phyloP scores from a whole-genome alignment of 1,140 invertebrate genomes.

The Neodiprion fabricii region DNA sequence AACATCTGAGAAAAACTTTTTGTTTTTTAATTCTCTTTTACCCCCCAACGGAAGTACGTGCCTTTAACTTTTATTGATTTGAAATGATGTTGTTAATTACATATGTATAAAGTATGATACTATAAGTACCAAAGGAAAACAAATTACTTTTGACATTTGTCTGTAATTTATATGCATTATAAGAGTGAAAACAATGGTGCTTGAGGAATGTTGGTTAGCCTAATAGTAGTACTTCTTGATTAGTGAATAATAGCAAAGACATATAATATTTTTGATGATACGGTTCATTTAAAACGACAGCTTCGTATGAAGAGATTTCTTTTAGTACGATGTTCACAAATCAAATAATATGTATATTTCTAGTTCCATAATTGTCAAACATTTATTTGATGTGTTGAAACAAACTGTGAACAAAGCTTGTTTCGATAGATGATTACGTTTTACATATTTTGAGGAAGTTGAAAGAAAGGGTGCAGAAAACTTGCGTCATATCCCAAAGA shows the following conservation, averaged over 20 bases:
- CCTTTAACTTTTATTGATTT: not conserved
- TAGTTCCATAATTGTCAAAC: not conserved
- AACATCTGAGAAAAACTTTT: not conserved
- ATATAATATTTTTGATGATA: conserved; percentile 21
- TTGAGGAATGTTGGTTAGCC: conserved; percentile 20
- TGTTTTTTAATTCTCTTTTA: not conserved
- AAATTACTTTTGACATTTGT: not conserved
- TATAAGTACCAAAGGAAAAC: too few species aligned
- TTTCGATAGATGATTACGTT: not conserved
- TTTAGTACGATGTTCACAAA: conserved; percentile 11
- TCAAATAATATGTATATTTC: conserved; percentile 20
- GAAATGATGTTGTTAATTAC: not conserved
- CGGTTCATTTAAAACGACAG: conserved; percentile 39
- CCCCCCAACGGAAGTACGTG: not conserved
- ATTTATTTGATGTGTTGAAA: not conserved
- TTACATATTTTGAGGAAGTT: not conserved
- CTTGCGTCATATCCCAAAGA: not conserved
- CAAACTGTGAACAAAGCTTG: not conserved
- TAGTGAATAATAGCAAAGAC: conserved; percentile 16
- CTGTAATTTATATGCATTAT: conserved; percentile 15
- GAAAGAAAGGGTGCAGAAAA: not conserved
- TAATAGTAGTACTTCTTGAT: conserved; percentile 28
- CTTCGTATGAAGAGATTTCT: conserved; percentile 2
- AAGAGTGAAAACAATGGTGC: not conserved
- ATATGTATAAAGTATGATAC: not conserved